These are phyloP conservation scores for Andrena bicolor DNA, from an alignment of 2,888 invertebrate species.

Conservation along the genomic window DNA sequence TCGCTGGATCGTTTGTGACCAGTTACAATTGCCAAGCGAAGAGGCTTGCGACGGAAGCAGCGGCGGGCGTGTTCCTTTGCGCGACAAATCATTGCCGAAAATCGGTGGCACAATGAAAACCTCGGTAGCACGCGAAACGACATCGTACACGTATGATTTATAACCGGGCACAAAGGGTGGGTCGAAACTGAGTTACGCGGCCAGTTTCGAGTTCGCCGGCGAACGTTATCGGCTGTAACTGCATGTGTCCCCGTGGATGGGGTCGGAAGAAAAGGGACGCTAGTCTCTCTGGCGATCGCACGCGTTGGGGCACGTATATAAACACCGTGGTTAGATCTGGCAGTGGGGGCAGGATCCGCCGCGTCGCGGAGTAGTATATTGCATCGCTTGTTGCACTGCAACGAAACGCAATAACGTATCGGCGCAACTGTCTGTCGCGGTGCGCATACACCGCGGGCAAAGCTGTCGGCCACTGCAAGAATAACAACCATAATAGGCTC, in stretches of 20 bases:
- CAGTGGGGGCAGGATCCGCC: conserved; percentile 30
- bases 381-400: conserved; percentile 70
- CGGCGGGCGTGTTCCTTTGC: neutral
- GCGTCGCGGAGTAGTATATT: conserved; percentile 61
- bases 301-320: conserved; percentile 44
- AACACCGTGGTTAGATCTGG: conserved; percentile 52
- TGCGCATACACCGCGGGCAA: conserved; percentile 67
- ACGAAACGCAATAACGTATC: conserved; percentile 74
- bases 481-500: conserved; percentile 76
- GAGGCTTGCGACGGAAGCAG: conserved; percentile 10
- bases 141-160: conserved; percentile 31
- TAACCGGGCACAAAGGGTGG: conserved; percentile 22
- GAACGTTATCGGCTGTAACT: conserved; percentile 37
- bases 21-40: neutral
- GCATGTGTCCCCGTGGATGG: conserved; percentile 7
- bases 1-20: neutral
- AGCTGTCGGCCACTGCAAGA: conserved; percentile 70
- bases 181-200: conserved; percentile 34
- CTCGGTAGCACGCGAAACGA: conserved; percentile 19
- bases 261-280: conserved; percentile 20
- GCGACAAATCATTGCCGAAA: conserved; percentile 48
- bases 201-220: conserved; percentile 30
- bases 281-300: conserved; percentile 10
- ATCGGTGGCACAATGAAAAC: conserved; percentile 43
- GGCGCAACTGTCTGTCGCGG: conserved; percentile 65